These are phyloP conservation scores for Denticeps clupeoides DNA, from an alignment of 2,797 vertebrate species.

Conservation along the genomic window DNA sequence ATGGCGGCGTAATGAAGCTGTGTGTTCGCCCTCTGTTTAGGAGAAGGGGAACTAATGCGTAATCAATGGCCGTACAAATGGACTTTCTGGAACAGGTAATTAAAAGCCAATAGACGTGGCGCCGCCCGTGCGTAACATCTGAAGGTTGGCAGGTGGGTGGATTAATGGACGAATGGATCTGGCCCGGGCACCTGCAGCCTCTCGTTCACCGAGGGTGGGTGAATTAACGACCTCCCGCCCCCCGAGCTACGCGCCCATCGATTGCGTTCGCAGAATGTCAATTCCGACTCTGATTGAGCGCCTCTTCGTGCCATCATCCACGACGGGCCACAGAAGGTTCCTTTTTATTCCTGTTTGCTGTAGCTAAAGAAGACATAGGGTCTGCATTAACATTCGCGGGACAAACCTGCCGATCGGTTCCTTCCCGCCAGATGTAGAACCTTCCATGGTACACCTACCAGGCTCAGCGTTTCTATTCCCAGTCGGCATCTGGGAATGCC, in stretches of 20 bases:
- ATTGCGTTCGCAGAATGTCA: conserved; percentile 22
- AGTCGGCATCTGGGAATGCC: too few relatives aligned
- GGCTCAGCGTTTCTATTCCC: too few relatives aligned
- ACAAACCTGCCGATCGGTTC: background rate
- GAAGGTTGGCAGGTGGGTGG: conserved; percentile 17
- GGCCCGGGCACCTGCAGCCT: background rate
- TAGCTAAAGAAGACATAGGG: conserved; percentile 16
- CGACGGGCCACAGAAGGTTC: conserved; percentile 14
- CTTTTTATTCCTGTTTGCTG: conserved; percentile 20
- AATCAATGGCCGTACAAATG: conserved; percentile 26
- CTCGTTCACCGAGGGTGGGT: conserved; percentile 3
- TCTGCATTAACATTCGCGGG: conserved; percentile 10
- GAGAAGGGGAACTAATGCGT: conserved; percentile 13
- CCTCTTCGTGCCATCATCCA: conserved; percentile 19
- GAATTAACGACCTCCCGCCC: conserved; percentile 6
- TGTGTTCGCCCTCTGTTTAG: conserved; percentile 3
- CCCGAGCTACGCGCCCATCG: conserved; percentile 15
- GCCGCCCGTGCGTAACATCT: conserved; percentile 7
- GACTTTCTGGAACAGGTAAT: conserved; percentile 20
- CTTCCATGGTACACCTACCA: too few relatives aligned
- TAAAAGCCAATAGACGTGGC: conserved; percentile 23
- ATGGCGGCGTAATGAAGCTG: background rate
- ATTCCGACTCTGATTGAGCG: conserved; percentile 25
- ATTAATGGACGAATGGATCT: conserved; percentile 15
- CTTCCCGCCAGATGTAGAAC: too few relatives aligned